Percentiles rank a stretch among this genome's conserved stretches.
Evolutionary conservation across 2,797 vertebrate genomes (phyloP).

Genomic region (Phataginus tetradactyla): DNA sequence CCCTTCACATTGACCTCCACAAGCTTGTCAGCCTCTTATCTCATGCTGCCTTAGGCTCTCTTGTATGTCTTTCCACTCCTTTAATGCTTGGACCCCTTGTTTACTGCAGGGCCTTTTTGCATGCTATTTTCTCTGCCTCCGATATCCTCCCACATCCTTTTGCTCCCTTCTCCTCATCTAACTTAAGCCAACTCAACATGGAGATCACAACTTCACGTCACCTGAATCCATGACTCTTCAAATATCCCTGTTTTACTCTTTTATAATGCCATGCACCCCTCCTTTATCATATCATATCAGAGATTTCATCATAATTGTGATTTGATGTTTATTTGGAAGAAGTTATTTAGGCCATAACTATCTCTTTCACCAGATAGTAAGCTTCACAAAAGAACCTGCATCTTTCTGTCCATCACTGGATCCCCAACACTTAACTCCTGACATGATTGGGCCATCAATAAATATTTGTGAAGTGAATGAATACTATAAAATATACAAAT

Average conservation of each 20-base stretch:
- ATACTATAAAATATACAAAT: not conserved
- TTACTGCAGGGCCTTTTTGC: not conserved
- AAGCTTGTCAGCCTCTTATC: too few relatives aligned
- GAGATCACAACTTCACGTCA: not conserved
- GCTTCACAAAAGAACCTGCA: not conserved
- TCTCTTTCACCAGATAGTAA: not conserved
- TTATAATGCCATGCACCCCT: too few relatives aligned
- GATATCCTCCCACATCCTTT: not conserved
- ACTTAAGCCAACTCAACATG: not conserved
- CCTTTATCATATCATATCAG: not conserved
- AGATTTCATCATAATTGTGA: not conserved
- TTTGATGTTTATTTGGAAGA: not conserved
- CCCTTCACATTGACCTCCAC: not conserved
- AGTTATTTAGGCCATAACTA: not conserved
- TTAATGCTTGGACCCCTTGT: not conserved
- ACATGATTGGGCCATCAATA: not conserved
- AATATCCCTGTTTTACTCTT: not conserved
- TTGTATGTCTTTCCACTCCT: not conserved
- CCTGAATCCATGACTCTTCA: not conserved
- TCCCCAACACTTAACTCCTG: not conserved
- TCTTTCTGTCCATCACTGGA: not conserved
- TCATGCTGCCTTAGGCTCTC: not conserved
- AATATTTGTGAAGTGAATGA: not conserved
- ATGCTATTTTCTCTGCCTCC: not conserved
- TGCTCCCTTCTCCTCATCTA: not conserved